Evolutionary conservation across 2,113 vertebrate genomes (phyloP).

Genomic region (Osmerus mordax): DNA sequence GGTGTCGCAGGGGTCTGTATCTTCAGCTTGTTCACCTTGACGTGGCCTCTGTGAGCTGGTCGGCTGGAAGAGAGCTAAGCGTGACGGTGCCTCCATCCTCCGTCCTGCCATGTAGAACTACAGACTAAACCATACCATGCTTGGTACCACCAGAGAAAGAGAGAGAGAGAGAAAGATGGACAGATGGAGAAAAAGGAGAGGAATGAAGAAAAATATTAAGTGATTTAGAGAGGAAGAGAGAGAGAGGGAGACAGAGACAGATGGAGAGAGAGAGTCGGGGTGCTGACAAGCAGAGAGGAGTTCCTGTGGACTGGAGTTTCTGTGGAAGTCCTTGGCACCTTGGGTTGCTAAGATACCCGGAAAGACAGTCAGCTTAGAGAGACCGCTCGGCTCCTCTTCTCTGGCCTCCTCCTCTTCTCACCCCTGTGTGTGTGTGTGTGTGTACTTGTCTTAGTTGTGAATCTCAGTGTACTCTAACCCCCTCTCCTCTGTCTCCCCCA

Average conservation of each 20-base stretch:
- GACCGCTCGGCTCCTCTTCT: too few species aligned
- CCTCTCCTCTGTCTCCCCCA: neutral
- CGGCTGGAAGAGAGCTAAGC: too few species aligned
- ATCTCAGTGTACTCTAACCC: neutral
- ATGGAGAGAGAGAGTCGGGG: neutral
- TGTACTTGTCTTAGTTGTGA: neutral
- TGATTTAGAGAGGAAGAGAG: neutral
- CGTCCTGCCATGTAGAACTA: too few species aligned
- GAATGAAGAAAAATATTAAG: neutral
- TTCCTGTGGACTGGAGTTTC: slow-evolving; percentile 1
- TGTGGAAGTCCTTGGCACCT: slow-evolving; percentile 40
- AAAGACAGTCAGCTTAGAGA: slow-evolving; percentile 38
- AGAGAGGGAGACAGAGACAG: slow-evolving; percentile 1
- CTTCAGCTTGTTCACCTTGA: slow-evolving; percentile 7
- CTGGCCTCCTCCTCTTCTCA: too few species aligned
- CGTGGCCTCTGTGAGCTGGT: neutral
- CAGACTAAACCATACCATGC: neutral
- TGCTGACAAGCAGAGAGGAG: neutral
- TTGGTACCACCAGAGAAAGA: neutral
- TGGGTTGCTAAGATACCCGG: slow-evolving; percentile 40
- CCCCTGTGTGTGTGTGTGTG: neutral
- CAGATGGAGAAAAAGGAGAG: neutral
- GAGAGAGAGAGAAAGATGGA: neutral
- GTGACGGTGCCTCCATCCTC: too few species aligned
- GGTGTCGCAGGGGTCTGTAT: neutral